Base-by-base conservation (phyloP, 2,888 invertebrate species). In the Tryphoninae sp. region DNA sequence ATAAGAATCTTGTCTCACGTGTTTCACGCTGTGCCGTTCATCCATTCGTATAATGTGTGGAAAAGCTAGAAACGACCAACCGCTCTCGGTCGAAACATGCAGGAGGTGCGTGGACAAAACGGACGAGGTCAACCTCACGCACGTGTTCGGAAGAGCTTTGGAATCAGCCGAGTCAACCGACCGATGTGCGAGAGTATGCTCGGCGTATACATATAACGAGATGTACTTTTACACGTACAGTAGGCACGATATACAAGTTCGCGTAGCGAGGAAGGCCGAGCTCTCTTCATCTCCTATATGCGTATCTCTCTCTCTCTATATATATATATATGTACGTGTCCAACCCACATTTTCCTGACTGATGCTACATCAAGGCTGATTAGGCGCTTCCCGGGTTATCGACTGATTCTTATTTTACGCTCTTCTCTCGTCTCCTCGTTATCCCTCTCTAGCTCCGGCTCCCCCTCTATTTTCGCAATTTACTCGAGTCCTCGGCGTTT, bases 111-210 rank as follows among this genome's bases (percentile, higher is more conserved):
- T 90, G 89, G 84, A 87, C 87, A 87, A 79, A 77, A 45, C 49
- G n/a, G 85, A 84, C 89, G 89, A 89, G 89, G 89, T 89, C 89
- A 89, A 67, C 67, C 82, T 84, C 81, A 87, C 88, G 87, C 89
- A 87, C 86, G 86, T 86, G 86, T 85, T 86, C 86, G 74, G 79
- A 81, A 67, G 65, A 75, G 67, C 67, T 55, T 59, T 51, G 49
- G 75, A 75, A 67, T 75, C 59, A 59, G 40, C 65, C 68, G 45
- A 69, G 51, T 61, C 33, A 40, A 61, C 67, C 19, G 40, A 33
- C 33, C 59, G 22, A 59, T 59, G 16, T 59, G 11, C n/a, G 6
- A 33, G 4, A 33, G 4, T 59, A 59, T n/a, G n/a, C 11, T 9
- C n/a, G 8, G 9, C 59, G 1, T 59, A 23, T n/a, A 26, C 2